Conservation (phyloP, 2,797 vertebrate genomes). For the Sylvilagus floridanus region DNA sequence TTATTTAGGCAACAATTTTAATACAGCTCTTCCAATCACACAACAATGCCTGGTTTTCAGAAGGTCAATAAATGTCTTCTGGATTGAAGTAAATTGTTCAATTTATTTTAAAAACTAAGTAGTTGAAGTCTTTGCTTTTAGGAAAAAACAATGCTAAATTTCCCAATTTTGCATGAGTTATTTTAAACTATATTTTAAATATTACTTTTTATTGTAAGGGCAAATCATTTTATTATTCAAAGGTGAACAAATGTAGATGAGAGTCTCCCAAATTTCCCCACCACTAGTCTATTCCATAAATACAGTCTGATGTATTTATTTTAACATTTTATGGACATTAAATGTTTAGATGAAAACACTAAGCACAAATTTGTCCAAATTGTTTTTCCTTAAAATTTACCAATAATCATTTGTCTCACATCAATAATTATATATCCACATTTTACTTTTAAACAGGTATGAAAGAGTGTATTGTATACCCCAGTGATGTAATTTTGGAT, state of each 20-base stretch:
- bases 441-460: not conserved
- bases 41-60: not conserved
- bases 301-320: not conserved
- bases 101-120: slow-evolving; percentile 67
- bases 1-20: slow-evolving; percentile 58
- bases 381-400: slow-evolving; percentile 21
- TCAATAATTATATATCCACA: not conserved
- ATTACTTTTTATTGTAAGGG: slow-evolving; percentile 41
- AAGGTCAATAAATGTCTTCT: not conserved
- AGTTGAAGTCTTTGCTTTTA: slow-evolving; percentile 33
- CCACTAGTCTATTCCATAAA: not conserved
- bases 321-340: not conserved
- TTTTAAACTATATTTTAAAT: slow-evolving; percentile 35
- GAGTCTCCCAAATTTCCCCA: not conserved
- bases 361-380: not conserved
- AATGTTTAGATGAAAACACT: slow-evolving; percentile 15
- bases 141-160: slow-evolving; percentile 49
- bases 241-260: not conserved
- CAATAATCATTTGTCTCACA: not conserved
- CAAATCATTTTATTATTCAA: slow-evolving; percentile 58
- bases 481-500: slow-evolving; percentile 8
- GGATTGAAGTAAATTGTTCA: not conserved
- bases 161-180: slow-evolving; percentile 58
- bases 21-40: not conserved
- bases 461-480: not conserved